A percentile compares a stretch with the other conserved stretches of the same genome.
Evolutionary conservation across 2,888 invertebrate species (phyloP).

Genomic region (Schizotus pectinicornis): DNA sequence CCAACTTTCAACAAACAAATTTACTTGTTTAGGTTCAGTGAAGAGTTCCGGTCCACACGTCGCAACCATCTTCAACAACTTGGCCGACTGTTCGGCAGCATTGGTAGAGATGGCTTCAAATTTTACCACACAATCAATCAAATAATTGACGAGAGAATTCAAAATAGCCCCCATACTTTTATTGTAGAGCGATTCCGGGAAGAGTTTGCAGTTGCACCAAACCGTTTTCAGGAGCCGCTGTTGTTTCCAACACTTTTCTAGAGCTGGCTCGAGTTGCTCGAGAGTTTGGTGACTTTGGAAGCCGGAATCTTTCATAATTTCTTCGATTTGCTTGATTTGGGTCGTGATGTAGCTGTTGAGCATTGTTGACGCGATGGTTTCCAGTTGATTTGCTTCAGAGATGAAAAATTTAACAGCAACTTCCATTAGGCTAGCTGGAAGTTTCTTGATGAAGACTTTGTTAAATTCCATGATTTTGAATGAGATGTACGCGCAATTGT

Average conservation of each 20-base stretch:
- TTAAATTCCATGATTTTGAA: slow-evolving; percentile 74
- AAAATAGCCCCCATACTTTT: slow-evolving; percentile 67
- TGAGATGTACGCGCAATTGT: slow-evolving; percentile 89
- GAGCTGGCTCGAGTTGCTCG: slow-evolving; percentile 65
- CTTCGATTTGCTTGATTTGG: slow-evolving; percentile 77
- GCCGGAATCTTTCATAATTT: slow-evolving; percentile 80
- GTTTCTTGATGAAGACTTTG: slow-evolving; percentile 3
- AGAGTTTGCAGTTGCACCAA: slow-evolving; percentile 86
- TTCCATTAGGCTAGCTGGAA: slow-evolving; percentile 1
- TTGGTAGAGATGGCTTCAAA: slow-evolving; percentile 88
- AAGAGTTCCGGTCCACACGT: slow-evolving; percentile 77
- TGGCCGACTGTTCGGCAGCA: slow-evolving; percentile 80
- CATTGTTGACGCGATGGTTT: slow-evolving; percentile 71
- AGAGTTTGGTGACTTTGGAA: slow-evolving; percentile 56
- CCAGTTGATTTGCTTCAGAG: slow-evolving; percentile 71
- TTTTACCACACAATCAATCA: slow-evolving; percentile 70
- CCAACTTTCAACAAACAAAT: slow-evolving; percentile 73
- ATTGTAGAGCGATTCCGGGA: slow-evolving; percentile 79
- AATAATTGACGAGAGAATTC: slow-evolving; percentile 65
- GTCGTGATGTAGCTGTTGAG: slow-evolving; percentile 76
- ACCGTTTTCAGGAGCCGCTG: slow-evolving; percentile 83
- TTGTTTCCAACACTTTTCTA: slow-evolving; percentile 79
- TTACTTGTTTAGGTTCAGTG: slow-evolving; percentile 68
- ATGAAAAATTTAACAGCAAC: slow-evolving; percentile 57
- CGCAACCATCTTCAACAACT: slow-evolving; percentile 74